phyloP scores from a whole-genome alignment of 1,140 invertebrate species.

The Lamellibrachia luymesi region DNA sequence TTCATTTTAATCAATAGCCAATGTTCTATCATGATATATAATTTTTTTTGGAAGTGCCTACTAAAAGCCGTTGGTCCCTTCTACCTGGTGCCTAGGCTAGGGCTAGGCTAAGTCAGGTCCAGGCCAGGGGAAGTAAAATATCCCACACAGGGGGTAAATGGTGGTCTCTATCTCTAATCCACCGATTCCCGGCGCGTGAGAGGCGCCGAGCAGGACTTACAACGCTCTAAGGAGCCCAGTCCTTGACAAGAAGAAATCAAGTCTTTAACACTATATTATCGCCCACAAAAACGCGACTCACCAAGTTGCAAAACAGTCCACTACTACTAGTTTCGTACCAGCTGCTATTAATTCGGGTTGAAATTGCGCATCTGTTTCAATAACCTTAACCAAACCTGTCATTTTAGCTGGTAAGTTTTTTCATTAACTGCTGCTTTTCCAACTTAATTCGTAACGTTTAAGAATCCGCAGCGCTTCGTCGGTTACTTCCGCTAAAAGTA shows the following conservation, averaged over 20 bases:
- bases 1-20: too few species aligned
- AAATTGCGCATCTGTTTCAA: conserved; percentile 74
- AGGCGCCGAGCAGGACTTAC: too few species aligned
- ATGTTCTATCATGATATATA: too few species aligned
- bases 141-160: too few species aligned
- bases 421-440: background rate
- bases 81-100: background rate
- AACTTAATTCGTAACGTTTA: background rate
- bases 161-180: too few species aligned
- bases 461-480: background rate
- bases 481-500: background rate
- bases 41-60: too few species aligned
- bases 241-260: background rate
- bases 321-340: conserved; percentile 85
- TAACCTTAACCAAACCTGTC: conserved; percentile 55
- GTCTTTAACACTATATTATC: conserved; percentile 14
- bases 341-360: conserved; percentile 76
- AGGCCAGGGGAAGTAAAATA: background rate
- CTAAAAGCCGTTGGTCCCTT: too few species aligned
- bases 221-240: too few species aligned
- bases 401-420: conserved; percentile 25
- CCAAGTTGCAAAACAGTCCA: conserved; percentile 74
- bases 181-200: too few species aligned
- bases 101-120: background rate
- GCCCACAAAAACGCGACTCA: conserved; percentile 32